Base-by-base conservation (phyloP, 1,140 invertebrate species). In the Agrilus planipennis region DNA sequence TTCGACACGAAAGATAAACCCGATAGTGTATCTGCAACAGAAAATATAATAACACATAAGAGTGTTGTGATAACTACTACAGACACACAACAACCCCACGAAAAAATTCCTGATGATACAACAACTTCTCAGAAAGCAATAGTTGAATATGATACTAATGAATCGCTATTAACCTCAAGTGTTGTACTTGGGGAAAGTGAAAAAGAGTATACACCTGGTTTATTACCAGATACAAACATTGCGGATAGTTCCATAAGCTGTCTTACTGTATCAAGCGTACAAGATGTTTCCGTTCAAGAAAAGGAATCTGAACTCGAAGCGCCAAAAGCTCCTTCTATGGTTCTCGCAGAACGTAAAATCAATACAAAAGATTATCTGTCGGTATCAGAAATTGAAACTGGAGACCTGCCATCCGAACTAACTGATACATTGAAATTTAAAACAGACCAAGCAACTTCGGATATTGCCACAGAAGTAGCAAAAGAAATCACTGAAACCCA, bases 101-200 rank as follows among this genome's bases (percentile, higher is more conserved):
- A 55, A 2, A 56, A 68, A 32, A 58, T 81, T 9, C 46, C 49
- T 10, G 51, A 64, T 22, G 61, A 70, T 45, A 48, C 69, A 21
- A 49, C 53, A 22, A 62, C 64, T 36, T 53, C 55, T 34, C 67
- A 72, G 39, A 70, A 45, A 35, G 77, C 76, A 23, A 66, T 62
- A 35, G 42, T 81, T 14, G 67, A 68, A 37, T 52, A 81, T 27
- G 62, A 69, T 27, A 70, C 75, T 51, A 70, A 68, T 50, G 65
- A 73, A 45, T 72, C 77, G 21, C 54, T 73, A 19, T 58, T 73
- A 21, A 75, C 73, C 12, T 58, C 60, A 21, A 73, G 76, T 61
- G 72, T 70, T 5, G 60, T 71, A 20, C 46, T 60, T 21, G 66
- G 65, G 18, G 81, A 82, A 57, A 70, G 69, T 21, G 79, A 81